Conservation (phyloP, 2,797 vertebrate genomes). For the Scolopax rusticola region DNA sequence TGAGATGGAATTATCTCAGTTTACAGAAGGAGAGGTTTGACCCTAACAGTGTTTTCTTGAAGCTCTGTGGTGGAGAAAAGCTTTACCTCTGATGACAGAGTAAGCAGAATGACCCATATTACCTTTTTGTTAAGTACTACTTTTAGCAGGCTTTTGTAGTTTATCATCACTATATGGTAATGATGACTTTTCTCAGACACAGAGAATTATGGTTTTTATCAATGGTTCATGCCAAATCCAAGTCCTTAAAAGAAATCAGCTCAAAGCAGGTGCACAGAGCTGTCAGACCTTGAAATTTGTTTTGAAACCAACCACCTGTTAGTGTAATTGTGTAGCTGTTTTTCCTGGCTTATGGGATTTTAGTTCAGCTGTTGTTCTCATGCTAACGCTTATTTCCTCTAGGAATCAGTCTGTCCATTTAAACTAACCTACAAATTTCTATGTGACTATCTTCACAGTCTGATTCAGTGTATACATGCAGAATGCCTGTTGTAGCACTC, state of each 20-base stretch:
- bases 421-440: constrained; percentile 63
- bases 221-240: constrained; percentile 66
- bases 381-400: constrained; percentile 87
- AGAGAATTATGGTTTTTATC: constrained; percentile 62
- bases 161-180: constrained; percentile 61
- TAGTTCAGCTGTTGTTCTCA: constrained; percentile 84
- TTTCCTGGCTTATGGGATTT: constrained; percentile 87
- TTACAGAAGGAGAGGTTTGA: constrained; percentile 5
- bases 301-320: constrained; percentile 84
- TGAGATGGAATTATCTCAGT: constrained; percentile 6
- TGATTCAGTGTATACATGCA: constrained; percentile 41
- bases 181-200: constrained; percentile 63
- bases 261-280: constrained; percentile 77
- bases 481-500: not conserved
- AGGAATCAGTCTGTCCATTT: constrained; percentile 75
- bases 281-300: constrained; percentile 82
- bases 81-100: not conserved
- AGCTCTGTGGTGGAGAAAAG: not conserved
- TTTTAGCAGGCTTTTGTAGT: constrained; percentile 26
- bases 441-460: constrained; percentile 37
- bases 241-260: constrained; percentile 71
- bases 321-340: constrained; percentile 84
- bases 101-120: not conserved
- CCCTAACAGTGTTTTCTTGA: not conserved
- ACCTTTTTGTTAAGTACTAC: constrained; percentile 28